These are phyloP conservation scores for Hippopotamus amphibius DNA, from an alignment of 2,113 vertebrate genomes.

Conservation along the genomic window DNA sequence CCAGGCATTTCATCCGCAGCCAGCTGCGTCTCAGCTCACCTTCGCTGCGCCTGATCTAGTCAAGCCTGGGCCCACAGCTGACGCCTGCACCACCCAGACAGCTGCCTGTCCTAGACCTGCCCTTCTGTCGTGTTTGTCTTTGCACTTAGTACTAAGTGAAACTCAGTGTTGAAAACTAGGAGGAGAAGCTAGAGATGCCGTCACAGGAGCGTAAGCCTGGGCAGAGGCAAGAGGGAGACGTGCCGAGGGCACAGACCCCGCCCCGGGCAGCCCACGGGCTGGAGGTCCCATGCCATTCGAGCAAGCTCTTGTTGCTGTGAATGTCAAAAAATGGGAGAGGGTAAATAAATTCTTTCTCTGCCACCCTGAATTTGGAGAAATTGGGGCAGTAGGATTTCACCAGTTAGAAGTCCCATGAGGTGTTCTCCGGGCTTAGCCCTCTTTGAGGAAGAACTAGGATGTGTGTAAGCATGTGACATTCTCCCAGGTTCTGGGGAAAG, in stretches of 20 bases:
- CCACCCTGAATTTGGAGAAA: not conserved
- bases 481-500: not conserved
- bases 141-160: slow-evolving; percentile 31
- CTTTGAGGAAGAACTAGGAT: not conserved
- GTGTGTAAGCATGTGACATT: not conserved
- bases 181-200: not conserved
- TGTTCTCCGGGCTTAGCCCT: not conserved
- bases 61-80: fast-evolving
- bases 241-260: not conserved
- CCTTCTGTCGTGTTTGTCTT: not conserved
- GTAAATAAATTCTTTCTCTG: not conserved
- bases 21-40: not conserved
- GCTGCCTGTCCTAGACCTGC: not conserved
- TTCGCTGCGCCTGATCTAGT: not conserved
- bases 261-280: not conserved
- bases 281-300: not conserved
- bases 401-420: no score
- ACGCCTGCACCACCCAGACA: not conserved
- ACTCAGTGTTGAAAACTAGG: not conserved
- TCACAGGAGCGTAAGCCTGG: no score
- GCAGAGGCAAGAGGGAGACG: not conserved
- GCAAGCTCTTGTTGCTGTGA: not conserved
- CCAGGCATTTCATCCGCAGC: not conserved
- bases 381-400: not conserved
- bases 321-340: not conserved